Conservation (phyloP, 2,888 invertebrate species). For the Sturmia bella region DNA sequence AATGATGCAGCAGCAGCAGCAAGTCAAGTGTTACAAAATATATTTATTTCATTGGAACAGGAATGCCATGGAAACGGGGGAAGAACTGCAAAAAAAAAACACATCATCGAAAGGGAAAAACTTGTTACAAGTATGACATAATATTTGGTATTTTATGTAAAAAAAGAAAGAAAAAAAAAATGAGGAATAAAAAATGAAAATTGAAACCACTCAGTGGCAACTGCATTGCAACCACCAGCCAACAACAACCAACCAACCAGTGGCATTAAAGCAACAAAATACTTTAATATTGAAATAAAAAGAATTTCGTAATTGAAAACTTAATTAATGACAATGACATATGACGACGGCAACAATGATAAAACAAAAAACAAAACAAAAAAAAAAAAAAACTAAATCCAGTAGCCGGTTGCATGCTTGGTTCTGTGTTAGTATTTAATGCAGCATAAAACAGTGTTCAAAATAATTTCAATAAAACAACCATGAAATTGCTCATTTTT, state of each 20-base stretch:
- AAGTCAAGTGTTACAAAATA: constrained; percentile 68
- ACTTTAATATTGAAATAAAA: constrained; percentile 47
- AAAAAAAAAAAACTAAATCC: constrained; percentile 1
- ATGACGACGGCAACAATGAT: constrained; percentile 42
- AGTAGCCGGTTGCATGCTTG: constrained; percentile 20
- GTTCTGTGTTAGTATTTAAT: constrained; percentile 22
- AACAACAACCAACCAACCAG: constrained; percentile 1
- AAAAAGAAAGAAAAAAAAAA: no score
- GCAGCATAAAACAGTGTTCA: constrained; percentile 32
- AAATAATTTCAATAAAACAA: not conserved
- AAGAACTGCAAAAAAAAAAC: not conserved
- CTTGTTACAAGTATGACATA: constrained; percentile 61
- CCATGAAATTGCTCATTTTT: not conserved
- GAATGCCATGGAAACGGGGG: not conserved
- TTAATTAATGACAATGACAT: constrained; percentile 70
- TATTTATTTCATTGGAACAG: constrained; percentile 67
- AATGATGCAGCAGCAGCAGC: constrained; percentile 51
- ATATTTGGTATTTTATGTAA: constrained; percentile 53
- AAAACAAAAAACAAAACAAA: constrained; percentile 12
- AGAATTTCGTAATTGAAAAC: constrained; percentile 66
- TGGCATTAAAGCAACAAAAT: constrained; percentile 32
- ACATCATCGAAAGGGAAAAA: constrained; percentile 21
- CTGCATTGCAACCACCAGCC: constrained; percentile 11
- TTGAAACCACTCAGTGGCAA: constrained; percentile 35
- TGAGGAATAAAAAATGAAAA: constrained; percentile 26